Evolutionary conservation across 2,888 invertebrate species (phyloP), one percentile per base, ranked within the genome.

Genomic region (Stramonita haemastoma): DNA sequence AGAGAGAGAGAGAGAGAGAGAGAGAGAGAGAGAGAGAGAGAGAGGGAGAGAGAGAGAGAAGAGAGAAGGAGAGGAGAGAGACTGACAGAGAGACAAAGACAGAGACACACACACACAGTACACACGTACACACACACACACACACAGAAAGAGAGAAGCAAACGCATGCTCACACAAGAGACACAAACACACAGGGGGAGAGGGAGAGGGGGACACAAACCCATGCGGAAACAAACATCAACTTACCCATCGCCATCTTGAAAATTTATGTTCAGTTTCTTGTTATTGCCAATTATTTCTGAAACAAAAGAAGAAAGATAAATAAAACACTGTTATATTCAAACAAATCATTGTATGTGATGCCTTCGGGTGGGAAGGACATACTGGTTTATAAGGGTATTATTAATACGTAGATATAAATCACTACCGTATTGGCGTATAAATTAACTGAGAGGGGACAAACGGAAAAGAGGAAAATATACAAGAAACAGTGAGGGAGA

Each of bases 241-340:
- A 92, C 94, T 93, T 92, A 95, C 95, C 95, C 95, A 92, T 95
- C 95, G 73, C 93, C 93, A 93, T 95, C 95, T 91, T 95, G 95
- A 87, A 91, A 94, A 90, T 95, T 95, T 87, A 95, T 92, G 91
- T 95, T 95, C 73, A 94, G 90, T 90, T 93, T 94, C 91, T 94
- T 95, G 73, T 91, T 93, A 87, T 93, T 93, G n/a, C 94, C 94
- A 89, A 93, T 93, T 81, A 94, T 92, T 91, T 94, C 95, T 95
- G 94, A 87, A 94, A 93, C 86, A 90, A 92, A 90, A 92, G 19
- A 81, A 81, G 13, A 29, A 0, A 26, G 17, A 85, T 11, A 57
- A 85, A 60, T 46, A 46, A 46, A 46, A 46, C 46, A 46, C 2
- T 46, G 46, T 46, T 46, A 46, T 46, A 46, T 46, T 46, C 46